These are phyloP conservation scores for Tetheella fluctuosa DNA, from an alignment of 2,888 invertebrate species.

Conservation along the genomic window DNA sequence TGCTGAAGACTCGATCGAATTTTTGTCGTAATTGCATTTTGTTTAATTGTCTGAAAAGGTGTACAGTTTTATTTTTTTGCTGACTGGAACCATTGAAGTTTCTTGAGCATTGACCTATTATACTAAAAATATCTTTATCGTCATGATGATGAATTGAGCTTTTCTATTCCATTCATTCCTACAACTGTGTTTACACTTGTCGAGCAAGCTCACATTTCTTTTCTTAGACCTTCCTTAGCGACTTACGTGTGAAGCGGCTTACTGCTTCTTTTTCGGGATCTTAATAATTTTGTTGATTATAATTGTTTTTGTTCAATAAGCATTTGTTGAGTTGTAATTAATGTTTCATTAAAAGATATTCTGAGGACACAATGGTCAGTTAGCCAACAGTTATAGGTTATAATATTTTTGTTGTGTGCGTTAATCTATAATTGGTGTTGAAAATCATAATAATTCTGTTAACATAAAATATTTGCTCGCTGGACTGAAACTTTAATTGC, in stretches of 20 bases:
- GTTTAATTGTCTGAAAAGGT: neutral
- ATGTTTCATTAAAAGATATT: neutral
- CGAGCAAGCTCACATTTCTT: neutral
- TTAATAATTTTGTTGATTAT: neutral
- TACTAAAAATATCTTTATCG: neutral
- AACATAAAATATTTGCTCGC: conserved; percentile 2
- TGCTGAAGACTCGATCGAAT: neutral
- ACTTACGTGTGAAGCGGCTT: neutral
- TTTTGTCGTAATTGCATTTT: neutral
- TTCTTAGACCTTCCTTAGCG: neutral
- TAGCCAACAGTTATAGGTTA: neutral
- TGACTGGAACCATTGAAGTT: neutral
- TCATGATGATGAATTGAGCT: neutral
- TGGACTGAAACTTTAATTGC: conserved; percentile 13
- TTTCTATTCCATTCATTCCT: conserved; percentile 4
- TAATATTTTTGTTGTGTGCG: neutral
- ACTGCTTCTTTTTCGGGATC: neutral
- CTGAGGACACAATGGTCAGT: neutral
- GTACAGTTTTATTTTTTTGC: neutral
- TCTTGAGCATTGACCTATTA: neutral
- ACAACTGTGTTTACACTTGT: neutral
- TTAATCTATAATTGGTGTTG: neutral
- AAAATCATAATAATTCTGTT: neutral
- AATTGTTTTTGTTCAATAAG: neutral
- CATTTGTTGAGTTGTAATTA: neutral